Evolutionary conservation across 2,888 invertebrate species (phyloP).

Genomic region (Archips crataeganus): DNA sequence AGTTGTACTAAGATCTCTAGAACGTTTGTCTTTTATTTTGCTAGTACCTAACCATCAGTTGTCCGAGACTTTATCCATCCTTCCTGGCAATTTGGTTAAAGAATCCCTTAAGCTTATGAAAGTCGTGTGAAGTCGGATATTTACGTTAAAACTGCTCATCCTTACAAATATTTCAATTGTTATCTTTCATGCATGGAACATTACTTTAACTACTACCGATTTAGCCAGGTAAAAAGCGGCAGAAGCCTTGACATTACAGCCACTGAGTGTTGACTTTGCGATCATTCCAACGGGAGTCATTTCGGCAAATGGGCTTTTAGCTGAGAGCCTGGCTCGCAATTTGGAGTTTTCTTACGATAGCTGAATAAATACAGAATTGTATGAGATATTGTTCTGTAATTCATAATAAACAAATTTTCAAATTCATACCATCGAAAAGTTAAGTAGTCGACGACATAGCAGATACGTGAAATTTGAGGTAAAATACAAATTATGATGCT

Average conservation of each 20-base stretch:
- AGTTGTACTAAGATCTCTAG: too few relatives aligned
- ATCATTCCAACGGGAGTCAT: constrained; percentile 39
- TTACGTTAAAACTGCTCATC: background rate
- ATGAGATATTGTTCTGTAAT: background rate
- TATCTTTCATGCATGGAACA: background rate
- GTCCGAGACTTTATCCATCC: too few relatives aligned
- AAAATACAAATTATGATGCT: too few relatives aligned
- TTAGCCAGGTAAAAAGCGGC: constrained; percentile 22
- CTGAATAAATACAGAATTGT: constrained; percentile 29
- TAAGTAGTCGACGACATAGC: too few relatives aligned
- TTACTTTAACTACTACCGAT: constrained; percentile 16
- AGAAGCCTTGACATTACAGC: constrained; percentile 35
- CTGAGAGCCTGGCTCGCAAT: constrained; percentile 24
- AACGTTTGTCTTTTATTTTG: too few relatives aligned
- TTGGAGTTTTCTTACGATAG: constrained; percentile 32
- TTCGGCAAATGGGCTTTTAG: constrained; percentile 35
- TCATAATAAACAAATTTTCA: background rate
- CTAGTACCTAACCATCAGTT: too few relatives aligned
- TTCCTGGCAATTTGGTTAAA: too few relatives aligned
- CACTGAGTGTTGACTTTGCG: constrained; percentile 38
- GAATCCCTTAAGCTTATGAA: too few relatives aligned
- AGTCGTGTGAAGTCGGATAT: too few relatives aligned
- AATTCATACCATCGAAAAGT: too few relatives aligned
- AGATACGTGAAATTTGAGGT: too few relatives aligned
- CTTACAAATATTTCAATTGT: background rate